Evolutionary conservation across 2,797 vertebrate species (phyloP).

Genomic region (Petrocephalus sullivani): DNA sequence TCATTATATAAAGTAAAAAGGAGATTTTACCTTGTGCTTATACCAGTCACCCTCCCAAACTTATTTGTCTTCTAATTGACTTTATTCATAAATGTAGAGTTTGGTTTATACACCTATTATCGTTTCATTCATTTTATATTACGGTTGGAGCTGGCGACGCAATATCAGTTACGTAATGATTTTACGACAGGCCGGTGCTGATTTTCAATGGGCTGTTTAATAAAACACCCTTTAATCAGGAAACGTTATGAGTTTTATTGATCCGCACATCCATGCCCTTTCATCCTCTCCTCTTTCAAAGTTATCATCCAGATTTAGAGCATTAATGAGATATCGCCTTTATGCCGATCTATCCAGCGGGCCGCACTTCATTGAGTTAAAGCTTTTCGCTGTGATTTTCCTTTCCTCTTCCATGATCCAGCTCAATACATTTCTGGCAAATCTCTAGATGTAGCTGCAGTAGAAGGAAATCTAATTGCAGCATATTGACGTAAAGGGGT

Average conservation of each 20-base stretch:
- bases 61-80: background rate
- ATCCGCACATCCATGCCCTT: background rate
- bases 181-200: background rate
- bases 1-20: background rate
- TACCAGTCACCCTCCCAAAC: background rate
- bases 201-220: background rate
- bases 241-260: conserved; percentile 19
- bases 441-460: background rate
- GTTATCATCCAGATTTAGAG: background rate
- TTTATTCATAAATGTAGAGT: background rate
- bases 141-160: background rate
- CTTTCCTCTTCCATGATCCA: background rate
- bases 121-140: background rate
- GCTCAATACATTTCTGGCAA: background rate
- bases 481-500: background rate
- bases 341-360: background rate
- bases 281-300: conserved; percentile 1
- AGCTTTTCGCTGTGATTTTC: background rate
- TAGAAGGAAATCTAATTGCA: background rate
- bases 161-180: conserved; percentile 2
- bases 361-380: background rate
- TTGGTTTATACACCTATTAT: conserved; percentile 1
- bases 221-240: conserved; percentile 18
- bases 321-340: conserved; percentile 22
- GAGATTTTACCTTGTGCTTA: background rate